These are phyloP conservation scores for Acanthochromis polyacanthus DNA, from an alignment of 2,113 vertebrate species.

Conservation along the genomic window DNA sequence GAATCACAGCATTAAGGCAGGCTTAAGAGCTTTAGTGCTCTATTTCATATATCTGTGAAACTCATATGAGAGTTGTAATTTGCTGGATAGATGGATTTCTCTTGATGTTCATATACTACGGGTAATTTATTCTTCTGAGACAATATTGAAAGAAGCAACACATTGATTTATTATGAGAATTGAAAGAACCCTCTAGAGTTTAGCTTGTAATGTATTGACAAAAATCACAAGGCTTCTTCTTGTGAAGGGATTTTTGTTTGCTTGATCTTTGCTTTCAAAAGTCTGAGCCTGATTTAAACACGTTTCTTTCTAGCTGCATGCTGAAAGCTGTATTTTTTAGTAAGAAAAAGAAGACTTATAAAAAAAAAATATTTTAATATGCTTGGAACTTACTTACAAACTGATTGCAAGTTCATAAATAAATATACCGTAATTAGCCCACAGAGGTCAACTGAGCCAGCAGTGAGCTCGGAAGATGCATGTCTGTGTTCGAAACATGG, in stretches of 20 bases:
- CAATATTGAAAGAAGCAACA: conserved; percentile 41
- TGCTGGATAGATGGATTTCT: conserved; percentile 17
- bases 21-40: conserved; percentile 17
- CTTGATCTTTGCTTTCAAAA: conserved; percentile 61
- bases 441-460: conserved; percentile 37
- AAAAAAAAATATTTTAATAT: conserved; percentile 21
- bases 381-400: conserved; percentile 13
- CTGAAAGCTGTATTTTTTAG: conserved; percentile 2
- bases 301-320: not conserved
- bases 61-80: conserved; percentile 16
- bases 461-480: conserved; percentile 11
- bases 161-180: conserved; percentile 40
- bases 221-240: conserved; percentile 31
- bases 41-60: conserved; percentile 21
- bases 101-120: conserved; percentile 9
- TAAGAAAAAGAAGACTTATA: conserved; percentile 3
- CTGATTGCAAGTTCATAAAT: conserved; percentile 16
- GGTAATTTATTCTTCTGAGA: conserved; percentile 45
- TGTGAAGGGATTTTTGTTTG: conserved; percentile 43
- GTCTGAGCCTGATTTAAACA: not conserved
- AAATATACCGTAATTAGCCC: conserved; percentile 28
- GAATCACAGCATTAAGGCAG: not conserved
- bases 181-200: not conserved
- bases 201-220: conserved; percentile 27
- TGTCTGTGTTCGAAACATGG: conserved; percentile 32